Evolutionary conservation across 37 sponge, comb jelly and placozoan genomes (phyloP), one percentile per base, ranked within the genome.

Genomic region (Ephydatia muelleri): DNA sequence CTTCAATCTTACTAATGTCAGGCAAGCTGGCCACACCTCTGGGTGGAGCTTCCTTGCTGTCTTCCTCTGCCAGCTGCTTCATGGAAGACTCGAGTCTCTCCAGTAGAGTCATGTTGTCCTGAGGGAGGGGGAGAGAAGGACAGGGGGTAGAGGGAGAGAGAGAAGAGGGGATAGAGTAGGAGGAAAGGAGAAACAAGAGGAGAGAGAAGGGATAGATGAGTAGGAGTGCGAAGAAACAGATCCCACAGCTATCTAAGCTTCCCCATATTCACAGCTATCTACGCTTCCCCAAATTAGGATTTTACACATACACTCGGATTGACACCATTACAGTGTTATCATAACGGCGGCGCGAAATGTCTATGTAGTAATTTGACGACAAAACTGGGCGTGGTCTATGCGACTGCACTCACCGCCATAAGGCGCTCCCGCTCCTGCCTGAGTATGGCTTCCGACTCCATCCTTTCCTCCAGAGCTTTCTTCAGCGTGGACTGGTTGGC

Each of bases 391-490:
- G 72, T 71, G 21, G 19, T 14, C 26, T 74, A 19, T 13, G 9
- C 9, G n/a, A 29, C 26, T 35, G 33, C 35, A 27, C 69, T 25
- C 40, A 88, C 88, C 26, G 40, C 70, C 14, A 88, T 13, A 27
- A 88, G 79, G 36, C 32, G 32, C 28, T 78, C 38, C 57, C 73
- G 83, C 65, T 89, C 89, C 29, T 89, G 35, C 31, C 25, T 83
- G 28, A 89, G 75, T 35, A 79, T 37, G 21, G n/a, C 64, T 35
- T 89, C 89, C 2, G 38, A 32, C 27, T 26, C 23, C 16, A 68
- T 0, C 28, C 73, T 76, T 35, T 84, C 71, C 37, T 89, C 48
- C 26, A 89, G 80, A 2, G 78, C 66, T 6, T 70, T 70, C 48
- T 83, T 78, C 0, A 89, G 84, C 14, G 49, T 66, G n/a, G 57